These are phyloP conservation scores for Chiridota heheva DNA, from an alignment of 35 echinoderm and acorn worm species.

Conservation along the genomic window DNA sequence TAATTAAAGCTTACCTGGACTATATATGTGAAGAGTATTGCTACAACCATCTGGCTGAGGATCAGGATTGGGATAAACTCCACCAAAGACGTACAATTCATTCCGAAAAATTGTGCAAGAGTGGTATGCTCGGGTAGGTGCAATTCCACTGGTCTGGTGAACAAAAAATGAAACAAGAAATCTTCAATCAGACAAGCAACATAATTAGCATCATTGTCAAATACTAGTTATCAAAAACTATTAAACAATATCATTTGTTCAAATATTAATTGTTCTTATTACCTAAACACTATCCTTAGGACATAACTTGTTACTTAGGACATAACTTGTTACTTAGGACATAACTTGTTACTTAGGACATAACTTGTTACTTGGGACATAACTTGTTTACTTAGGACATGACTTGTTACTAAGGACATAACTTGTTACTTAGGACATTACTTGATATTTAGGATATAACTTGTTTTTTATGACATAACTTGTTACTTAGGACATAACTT, in stretches of 20 bases:
- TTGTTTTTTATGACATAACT: too few relatives aligned
- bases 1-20: slow-evolving; percentile 86
- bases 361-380: too few relatives aligned
- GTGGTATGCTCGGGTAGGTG: slow-evolving; percentile 92
- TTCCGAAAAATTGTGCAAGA: slow-evolving; percentile 69
- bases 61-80: slow-evolving; percentile 89
- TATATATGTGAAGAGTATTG: slow-evolving; percentile 72
- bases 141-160: slow-evolving; percentile 71
- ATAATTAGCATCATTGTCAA: not conserved
- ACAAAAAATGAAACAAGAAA: slow-evolving; percentile 9
- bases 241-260: not conserved
- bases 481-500: too few relatives aligned
- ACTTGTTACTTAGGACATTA: too few relatives aligned
- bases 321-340: too few relatives aligned
- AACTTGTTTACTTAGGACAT: too few relatives aligned
- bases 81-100: slow-evolving; percentile 90
- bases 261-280: too few relatives aligned
- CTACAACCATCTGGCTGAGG: slow-evolving; percentile 91
- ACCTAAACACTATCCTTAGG: too few relatives aligned
- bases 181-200: not conserved
- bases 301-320: too few relatives aligned
- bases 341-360: too few relatives aligned
- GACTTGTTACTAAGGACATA: too few relatives aligned
- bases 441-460: too few relatives aligned
- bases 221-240: not conserved